phyloP scores from a whole-genome alignment of 1,140 invertebrate species.

The Melanaphis sacchari region DNA sequence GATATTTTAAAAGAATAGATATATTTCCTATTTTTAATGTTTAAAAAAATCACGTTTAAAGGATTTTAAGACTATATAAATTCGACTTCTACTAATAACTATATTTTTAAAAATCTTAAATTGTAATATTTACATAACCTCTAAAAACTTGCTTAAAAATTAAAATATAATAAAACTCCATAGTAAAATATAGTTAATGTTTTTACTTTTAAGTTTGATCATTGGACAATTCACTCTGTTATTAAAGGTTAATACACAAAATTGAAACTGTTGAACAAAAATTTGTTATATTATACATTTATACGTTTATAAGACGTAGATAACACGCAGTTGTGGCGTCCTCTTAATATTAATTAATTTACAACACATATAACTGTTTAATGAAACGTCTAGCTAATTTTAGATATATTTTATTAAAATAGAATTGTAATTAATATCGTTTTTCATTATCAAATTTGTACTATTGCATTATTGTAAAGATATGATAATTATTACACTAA shows the following conservation, averaged over 20 bases:
- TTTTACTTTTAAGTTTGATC: not conserved
- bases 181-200: not conserved
- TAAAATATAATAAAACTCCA: not conserved
- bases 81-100: no score
- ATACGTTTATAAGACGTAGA: not conserved
- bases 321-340: not conserved
- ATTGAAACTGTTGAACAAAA: no score
- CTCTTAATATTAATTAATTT: not conserved
- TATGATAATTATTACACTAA: not conserved
- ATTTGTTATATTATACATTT: not conserved
- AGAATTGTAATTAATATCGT: not conserved
- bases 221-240: not conserved
- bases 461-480: not conserved
- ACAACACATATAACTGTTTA: not conserved
- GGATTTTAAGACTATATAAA: no score
- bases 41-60: no score
- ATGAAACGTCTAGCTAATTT: not conserved
- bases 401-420: not conserved
- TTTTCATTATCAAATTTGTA: not conserved
- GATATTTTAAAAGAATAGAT: no score
- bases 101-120: not conserved
- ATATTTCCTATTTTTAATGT: no score
- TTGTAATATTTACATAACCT: not conserved
- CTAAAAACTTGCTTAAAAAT: not conserved
- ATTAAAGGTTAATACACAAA: no score